phyloP scores from a whole-genome alignment of 1,140 invertebrate species.

The Doryteuthis pealeii region DNA sequence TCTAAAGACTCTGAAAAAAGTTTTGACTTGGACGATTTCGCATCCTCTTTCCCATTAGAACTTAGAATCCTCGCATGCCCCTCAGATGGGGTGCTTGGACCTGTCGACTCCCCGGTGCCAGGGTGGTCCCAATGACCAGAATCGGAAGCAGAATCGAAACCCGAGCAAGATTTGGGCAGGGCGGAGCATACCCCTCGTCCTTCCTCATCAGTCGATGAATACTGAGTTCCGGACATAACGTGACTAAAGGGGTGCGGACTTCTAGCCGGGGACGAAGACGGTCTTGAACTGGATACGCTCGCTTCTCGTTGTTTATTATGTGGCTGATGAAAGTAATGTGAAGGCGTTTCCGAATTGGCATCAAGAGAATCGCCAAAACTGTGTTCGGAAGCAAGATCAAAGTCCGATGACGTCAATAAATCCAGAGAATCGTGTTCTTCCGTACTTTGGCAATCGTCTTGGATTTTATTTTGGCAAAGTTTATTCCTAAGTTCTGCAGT shows the following conservation, averaged over 20 bases:
- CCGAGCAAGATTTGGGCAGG: not conserved
- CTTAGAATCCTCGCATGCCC: not conserved
- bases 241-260: too few relatives aligned
- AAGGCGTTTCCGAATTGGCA: not conserved
- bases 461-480: not conserved
- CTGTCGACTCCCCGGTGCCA: not conserved
- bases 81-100: not conserved
- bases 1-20: not conserved
- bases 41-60: too few relatives aligned
- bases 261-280: not conserved
- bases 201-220: not conserved
- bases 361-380: not conserved
- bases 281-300: not conserved
- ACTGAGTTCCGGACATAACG: not conserved
- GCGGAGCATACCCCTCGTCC: not conserved
- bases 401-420: not conserved
- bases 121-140: not conserved
- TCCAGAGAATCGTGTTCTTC: not conserved
- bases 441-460: not conserved
- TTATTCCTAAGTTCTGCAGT: not conserved
- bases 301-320: not conserved
- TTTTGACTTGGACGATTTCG: not conserved
- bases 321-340: too few relatives aligned
- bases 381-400: not conserved
- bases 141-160: not conserved